These are phyloP conservation scores for Alaudala cheleensis DNA, from an alignment of 2,113 vertebrate species.

Conservation along the genomic window DNA sequence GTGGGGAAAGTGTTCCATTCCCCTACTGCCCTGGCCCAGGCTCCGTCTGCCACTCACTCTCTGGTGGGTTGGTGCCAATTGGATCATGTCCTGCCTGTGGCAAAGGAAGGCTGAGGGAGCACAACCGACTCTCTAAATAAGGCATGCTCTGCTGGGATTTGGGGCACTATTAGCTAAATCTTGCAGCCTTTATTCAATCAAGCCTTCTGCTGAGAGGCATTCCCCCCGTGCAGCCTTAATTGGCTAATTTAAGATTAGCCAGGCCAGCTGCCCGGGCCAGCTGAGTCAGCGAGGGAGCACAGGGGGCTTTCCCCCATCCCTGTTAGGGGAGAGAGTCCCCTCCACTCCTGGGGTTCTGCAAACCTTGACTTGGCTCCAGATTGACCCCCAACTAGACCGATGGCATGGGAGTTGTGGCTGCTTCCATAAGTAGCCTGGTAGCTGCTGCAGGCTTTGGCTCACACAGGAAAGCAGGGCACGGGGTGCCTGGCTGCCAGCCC, in stretches of 20 bases:
- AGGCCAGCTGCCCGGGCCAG: not conserved
- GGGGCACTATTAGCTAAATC: not conserved
- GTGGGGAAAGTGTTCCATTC: not conserved
- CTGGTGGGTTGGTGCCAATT: not conserved
- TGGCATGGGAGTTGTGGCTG: not conserved
- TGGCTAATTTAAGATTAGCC: not conserved
- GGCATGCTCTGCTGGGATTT: not conserved
- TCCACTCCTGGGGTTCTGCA: not conserved
- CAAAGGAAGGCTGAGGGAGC: not conserved
- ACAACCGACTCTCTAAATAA: not conserved
- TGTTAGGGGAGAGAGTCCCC: not conserved
- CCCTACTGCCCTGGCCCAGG: not conserved
- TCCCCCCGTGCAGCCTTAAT: not conserved
- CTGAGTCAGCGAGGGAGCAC: not conserved
- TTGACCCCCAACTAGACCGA: not conserved
- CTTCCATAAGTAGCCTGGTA: not conserved
- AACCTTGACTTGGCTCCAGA: not conserved
- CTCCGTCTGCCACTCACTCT: not conserved
- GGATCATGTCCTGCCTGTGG: rapidly evolving
- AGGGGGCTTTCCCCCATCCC: not conserved
- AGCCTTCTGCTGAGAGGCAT: not conserved
- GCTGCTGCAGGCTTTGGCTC: not conserved
- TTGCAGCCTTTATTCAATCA: not conserved
- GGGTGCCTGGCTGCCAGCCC: not conserved
- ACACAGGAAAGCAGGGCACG: rapidly evolving